phyloP scores from a whole-genome alignment of 2,797 vertebrate genomes.

The Alca torda region DNA sequence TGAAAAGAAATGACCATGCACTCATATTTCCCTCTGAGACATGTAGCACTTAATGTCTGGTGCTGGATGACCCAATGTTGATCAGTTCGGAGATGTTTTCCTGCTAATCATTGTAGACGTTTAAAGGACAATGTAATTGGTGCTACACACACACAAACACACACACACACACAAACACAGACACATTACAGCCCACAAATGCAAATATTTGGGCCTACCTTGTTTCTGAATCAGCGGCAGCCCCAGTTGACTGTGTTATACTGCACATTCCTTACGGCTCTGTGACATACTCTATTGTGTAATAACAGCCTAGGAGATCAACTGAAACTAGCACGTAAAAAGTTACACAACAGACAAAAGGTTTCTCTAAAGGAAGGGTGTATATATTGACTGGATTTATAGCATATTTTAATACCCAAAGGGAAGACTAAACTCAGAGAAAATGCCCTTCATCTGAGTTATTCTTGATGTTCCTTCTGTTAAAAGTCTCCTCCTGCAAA shows the following conservation, averaged over 20 bases:
- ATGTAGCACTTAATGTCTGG: conserved; percentile 49
- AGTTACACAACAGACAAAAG: not conserved
- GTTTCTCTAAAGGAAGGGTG: not conserved
- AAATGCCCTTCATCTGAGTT: conserved; percentile 25
- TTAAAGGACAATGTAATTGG: conserved; percentile 73
- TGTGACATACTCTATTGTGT: conserved; percentile 1
- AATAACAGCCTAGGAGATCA: conserved; percentile 47
- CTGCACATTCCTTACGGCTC: conserved; percentile 60
- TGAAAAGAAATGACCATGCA: conserved; percentile 22
- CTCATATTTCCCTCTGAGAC: conserved; percentile 38
- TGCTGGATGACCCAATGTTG: conserved; percentile 50
- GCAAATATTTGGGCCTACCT: not conserved
- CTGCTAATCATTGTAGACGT: conserved; percentile 44
- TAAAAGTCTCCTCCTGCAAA: conserved; percentile 3
- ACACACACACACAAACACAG: not conserved
- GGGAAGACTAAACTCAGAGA: conserved; percentile 25
- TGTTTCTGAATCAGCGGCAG: conserved; percentile 33
- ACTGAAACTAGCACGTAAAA: conserved; percentile 24
- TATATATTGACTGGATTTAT: conserved; percentile 37
- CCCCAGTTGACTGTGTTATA: conserved; percentile 51
- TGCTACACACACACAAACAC: conserved; percentile 64
- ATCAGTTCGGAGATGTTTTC: conserved; percentile 39
- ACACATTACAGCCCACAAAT: conserved; percentile 18
- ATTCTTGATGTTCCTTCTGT: not conserved
- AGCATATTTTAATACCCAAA: conserved; percentile 8